Evolutionary conservation across 1,140 invertebrate species (phyloP).

Genomic region (Saccostrea cuccullata): DNA sequence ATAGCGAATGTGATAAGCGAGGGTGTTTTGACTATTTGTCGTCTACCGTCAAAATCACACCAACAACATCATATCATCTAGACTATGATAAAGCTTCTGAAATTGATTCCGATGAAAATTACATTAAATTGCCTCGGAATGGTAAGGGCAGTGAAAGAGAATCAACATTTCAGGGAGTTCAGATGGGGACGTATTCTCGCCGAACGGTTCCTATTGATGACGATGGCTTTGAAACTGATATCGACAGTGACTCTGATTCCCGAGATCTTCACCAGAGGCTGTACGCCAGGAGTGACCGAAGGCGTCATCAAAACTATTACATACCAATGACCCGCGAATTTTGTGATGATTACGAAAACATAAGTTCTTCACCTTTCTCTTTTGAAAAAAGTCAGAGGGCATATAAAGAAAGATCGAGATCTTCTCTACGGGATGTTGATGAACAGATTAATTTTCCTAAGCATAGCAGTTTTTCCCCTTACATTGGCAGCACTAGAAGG

Average conservation of each 20-base stretch:
- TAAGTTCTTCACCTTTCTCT: slow-evolving; percentile 44
- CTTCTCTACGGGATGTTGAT: slow-evolving; percentile 56
- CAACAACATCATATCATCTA: slow-evolving; percentile 52
- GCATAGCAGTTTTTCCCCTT: slow-evolving; percentile 45
- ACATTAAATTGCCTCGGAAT: slow-evolving; percentile 69
- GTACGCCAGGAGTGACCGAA: slow-evolving; percentile 25
- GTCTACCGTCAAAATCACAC: slow-evolving; percentile 50
- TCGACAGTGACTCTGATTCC: slow-evolving; percentile 63
- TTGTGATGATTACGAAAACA: slow-evolving; percentile 51
- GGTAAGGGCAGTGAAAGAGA: slow-evolving; percentile 62
- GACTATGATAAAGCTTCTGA: slow-evolving; percentile 71
- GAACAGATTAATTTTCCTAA: slow-evolving; percentile 57
- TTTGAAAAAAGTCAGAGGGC: slow-evolving; percentile 56
- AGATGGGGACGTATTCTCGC: slow-evolving; percentile 64
- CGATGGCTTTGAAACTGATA: slow-evolving; percentile 62
- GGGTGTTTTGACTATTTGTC: slow-evolving; percentile 64
- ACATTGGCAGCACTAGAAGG: slow-evolving; percentile 56
- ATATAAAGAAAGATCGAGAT: slow-evolving; percentile 46
- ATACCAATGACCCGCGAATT: slow-evolving; percentile 54
- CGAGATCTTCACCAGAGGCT: slow-evolving; percentile 41
- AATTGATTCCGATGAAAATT: slow-evolving; percentile 65
- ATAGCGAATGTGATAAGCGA: slow-evolving; percentile 61
- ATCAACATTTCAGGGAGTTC: slow-evolving; percentile 52
- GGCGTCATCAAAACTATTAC: slow-evolving; percentile 48
- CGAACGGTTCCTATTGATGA: slow-evolving; percentile 49